Evolutionary conservation across 1,140 invertebrate species (phyloP).

Genomic region (Drosophila kohkoa): DNA sequence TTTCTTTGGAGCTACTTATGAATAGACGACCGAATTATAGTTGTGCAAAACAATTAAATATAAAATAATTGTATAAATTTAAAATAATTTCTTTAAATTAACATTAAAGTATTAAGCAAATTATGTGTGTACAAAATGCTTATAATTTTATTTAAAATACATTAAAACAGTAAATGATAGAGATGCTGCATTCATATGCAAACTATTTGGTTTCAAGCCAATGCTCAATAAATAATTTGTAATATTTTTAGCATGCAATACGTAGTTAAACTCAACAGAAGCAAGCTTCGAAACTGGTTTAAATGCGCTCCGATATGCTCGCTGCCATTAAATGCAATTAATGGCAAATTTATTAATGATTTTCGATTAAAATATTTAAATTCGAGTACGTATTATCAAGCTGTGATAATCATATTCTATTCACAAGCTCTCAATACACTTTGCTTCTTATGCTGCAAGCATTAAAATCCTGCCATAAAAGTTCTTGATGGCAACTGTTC

Average conservation of each 20-base stretch:
- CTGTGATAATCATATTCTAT: neutral
- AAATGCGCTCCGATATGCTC: neutral
- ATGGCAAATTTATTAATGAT: constrained; percentile 12
- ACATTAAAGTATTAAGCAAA: too few species aligned
- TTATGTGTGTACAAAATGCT: too few species aligned
- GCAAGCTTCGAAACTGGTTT: constrained; percentile 1
- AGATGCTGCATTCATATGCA: neutral
- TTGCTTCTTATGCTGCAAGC: too few species aligned
- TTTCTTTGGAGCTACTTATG: too few species aligned
- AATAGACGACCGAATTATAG: too few species aligned
- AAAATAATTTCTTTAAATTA: too few species aligned
- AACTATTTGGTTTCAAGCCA: neutral
- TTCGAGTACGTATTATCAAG: neutral
- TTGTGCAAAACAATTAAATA: too few species aligned
- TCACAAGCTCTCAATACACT: neutral
- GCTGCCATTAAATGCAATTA: neutral
- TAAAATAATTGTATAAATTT: too few species aligned
- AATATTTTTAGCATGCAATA: neutral
- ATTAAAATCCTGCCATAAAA: constrained; percentile 1
- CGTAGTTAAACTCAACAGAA: neutral
- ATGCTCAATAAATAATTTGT: neutral
- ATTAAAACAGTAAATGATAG: neutral
- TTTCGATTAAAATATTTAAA: neutral
- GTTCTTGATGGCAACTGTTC: neutral
- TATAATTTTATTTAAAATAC: too few species aligned